Evolutionary conservation across 2,797 vertebrate species (phyloP).

Genomic region (Chloroceryle amazona): DNA sequence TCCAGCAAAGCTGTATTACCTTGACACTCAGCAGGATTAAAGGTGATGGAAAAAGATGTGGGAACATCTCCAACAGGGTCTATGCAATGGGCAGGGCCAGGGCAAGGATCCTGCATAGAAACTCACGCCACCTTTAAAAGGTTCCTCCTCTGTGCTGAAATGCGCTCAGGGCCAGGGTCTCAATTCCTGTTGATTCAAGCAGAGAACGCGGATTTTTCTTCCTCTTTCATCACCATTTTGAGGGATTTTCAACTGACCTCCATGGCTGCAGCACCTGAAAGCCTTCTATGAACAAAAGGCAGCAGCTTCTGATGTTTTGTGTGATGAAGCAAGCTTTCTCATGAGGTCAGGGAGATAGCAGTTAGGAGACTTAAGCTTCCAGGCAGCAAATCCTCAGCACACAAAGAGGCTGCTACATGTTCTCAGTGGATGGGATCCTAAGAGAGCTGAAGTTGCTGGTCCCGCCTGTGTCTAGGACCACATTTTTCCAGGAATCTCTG

Average conservation of each 20-base stretch:
- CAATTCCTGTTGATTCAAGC: not conserved
- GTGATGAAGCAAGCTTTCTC: not conserved
- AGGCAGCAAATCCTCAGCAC: not conserved
- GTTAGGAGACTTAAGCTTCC: not conserved
- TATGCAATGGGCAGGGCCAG: rapidly evolving
- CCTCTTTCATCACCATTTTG: not conserved
- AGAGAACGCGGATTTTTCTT: not conserved
- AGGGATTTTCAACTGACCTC: not conserved
- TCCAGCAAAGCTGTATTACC: not conserved
- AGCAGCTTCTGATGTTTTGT: not conserved
- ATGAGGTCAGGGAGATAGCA: not conserved
- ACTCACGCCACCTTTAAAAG: not conserved
- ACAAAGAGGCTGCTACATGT: not conserved
- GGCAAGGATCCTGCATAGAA: not conserved
- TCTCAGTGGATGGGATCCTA: not conserved
- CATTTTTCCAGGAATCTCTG: not conserved
- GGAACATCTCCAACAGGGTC: not conserved
- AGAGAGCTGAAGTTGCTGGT: not conserved
- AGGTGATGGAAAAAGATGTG: not conserved
- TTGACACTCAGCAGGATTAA: not conserved
- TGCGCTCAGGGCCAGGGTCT: rapidly evolving
- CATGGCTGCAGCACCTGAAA: not conserved
- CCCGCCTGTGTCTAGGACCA: not conserved
- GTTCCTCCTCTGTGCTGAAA: not conserved
- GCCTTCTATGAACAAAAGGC: not conserved